Percentiles rank a stretch among this genome's conserved stretches.
phyloP scores from a whole-genome alignment of 2,888 invertebrate genomes.

The Aradus depressus region DNA sequence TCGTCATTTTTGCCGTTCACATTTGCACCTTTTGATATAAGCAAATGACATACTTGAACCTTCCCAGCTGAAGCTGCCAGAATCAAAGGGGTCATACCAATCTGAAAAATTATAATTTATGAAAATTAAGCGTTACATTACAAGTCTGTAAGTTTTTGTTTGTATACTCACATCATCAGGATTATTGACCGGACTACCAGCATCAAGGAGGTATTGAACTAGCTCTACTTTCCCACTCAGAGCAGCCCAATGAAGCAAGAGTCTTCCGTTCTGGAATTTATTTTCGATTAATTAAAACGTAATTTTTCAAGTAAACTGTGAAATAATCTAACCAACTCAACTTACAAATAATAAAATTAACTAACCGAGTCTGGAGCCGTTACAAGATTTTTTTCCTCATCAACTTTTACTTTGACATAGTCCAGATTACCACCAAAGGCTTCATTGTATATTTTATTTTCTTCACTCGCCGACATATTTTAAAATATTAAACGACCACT shows the following conservation, averaged over 20 bases:
- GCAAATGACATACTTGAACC: conserved; percentile 50
- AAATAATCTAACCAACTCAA: neutral
- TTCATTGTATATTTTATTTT: conserved; percentile 41
- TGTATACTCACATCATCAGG: conserved; percentile 51
- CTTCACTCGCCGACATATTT: conserved; percentile 21
- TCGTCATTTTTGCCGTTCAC: conserved; percentile 59
- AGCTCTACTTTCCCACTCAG: conserved; percentile 65
- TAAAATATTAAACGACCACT: too few species aligned
- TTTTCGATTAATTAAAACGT: neutral
- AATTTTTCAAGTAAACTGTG: neutral
- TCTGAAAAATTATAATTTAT: conserved; percentile 35
- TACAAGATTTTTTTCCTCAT: conserved; percentile 43
- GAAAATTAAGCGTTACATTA: too few species aligned
- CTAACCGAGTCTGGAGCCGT: conserved; percentile 44
- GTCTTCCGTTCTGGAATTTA: conserved; percentile 51
- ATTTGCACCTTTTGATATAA: conserved; percentile 57
- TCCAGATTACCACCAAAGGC: conserved; percentile 63
- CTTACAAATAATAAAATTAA: conserved; percentile 26
- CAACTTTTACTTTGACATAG: conserved; percentile 50
- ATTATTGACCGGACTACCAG: conserved; percentile 55
- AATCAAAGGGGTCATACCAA: conserved; percentile 64
- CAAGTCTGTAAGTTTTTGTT: too few species aligned
- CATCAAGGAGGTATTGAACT: conserved; percentile 54
- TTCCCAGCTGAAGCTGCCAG: conserved; percentile 69
- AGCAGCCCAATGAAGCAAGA: conserved; percentile 69